Evolutionary conservation across 2,113 vertebrate genomes (phyloP).

Genomic region (Halichoerus grypus): DNA sequence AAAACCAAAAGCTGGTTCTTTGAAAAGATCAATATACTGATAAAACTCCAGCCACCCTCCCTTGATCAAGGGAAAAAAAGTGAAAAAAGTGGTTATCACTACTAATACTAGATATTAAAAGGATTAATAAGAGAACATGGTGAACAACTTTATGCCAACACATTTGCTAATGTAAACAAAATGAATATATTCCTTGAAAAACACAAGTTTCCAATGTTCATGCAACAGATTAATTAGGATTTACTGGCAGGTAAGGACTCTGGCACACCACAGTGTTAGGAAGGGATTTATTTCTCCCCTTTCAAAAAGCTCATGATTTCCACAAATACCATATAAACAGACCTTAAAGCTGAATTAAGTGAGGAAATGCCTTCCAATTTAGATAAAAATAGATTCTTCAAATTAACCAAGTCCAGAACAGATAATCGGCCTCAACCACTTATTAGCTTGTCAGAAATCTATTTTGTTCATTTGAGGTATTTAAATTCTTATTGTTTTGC

Average conservation of each 20-base stretch:
- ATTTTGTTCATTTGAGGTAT: not conserved
- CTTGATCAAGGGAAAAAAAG: not conserved
- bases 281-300: not conserved
- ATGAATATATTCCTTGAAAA: not conserved
- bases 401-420: not conserved
- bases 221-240: not conserved
- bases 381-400: slow-evolving; percentile 26
- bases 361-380: not conserved
- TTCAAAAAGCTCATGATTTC: not conserved
- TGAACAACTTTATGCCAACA: not conserved
- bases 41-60: not conserved
- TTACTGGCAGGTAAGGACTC: not conserved
- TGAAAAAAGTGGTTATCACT: not conserved
- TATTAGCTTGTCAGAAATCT: not conserved
- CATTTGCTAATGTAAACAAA: not conserved
- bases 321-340: not conserved
- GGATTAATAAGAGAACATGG: not conserved
- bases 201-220: not conserved
- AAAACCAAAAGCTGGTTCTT: not conserved
- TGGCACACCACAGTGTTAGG: not conserved
- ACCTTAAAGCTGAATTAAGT: not conserved
- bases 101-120: not conserved
- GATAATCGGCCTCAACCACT: not conserved
- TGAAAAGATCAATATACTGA: not conserved
- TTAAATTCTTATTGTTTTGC: not conserved